Evolutionary conservation across 2,797 vertebrate genomes (phyloP), one percentile per base, ranked within the genome.

Genomic region (Scleropages formosus): DNA sequence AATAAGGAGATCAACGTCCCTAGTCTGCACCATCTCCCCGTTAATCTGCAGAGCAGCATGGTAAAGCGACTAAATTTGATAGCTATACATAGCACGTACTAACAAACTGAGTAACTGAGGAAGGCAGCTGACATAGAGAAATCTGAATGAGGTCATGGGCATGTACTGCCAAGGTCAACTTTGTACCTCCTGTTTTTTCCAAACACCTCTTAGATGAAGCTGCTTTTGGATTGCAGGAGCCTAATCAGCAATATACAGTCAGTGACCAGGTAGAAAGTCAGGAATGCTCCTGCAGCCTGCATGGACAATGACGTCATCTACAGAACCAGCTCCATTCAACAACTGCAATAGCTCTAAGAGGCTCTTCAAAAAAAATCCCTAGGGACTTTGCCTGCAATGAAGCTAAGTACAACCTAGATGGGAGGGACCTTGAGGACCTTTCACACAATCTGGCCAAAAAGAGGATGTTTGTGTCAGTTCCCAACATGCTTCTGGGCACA

Each of bases 291-390:
- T 20, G 47, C n/a, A 8, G 68, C 24, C 24, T 31, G 53, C 51
- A 18, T 26, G 51, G 22, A 71, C 10, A 68, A 8, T 16, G 13
- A 13, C 49, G 20, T 20, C 59, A 20, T 61, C 59, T 9, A 4
- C 4, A 20, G 59, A 15, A 61, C 59, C 59, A 2, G n/a, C 4
- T 61, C 15, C 15, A 61, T 18, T n/a, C 27, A 51, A 58, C 51
- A 58, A 47, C 51, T 71, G 51, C 26, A 56, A 56, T 26, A 56
- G 71, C 68, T 71, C 51, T 68, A 71, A 22, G 18, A n/a, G 18
- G 58, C 16, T 8, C 58, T 18, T 47, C 47, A 51, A 13, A n/a
- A n/a, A 51, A 51, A 8, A 18, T 56, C 2, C 9, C 12, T 39
- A 39, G 31, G 31, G 31, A 39, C 31, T 39, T n/a, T n/a, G n/a